Percentiles rank a stretch among this genome's conserved stretches.
These are phyloP conservation scores for Rhimphoctona megacephalus DNA, from an alignment of 2,888 invertebrate species.

Conservation along the genomic window DNA sequence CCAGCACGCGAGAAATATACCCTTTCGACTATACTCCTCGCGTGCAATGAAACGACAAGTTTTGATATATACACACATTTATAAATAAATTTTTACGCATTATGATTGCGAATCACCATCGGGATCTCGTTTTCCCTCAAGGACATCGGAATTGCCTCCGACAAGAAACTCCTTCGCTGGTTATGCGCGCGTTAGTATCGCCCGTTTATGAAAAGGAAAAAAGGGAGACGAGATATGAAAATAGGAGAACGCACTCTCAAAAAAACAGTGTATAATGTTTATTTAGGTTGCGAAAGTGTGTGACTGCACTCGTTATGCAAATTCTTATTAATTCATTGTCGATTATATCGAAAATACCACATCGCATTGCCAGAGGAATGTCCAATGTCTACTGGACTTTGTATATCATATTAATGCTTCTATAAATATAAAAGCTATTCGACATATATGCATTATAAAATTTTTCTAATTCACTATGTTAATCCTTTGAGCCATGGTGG, in stretches of 20 bases:
- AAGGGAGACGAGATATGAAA: not conserved
- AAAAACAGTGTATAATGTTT: not conserved
- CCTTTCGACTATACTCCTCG: slow-evolving; percentile 21
- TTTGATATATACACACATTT: slow-evolving; percentile 8
- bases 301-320: not conserved
- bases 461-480: not conserved
- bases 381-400: no score
- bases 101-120: not conserved
- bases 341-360: no score
- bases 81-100: slow-evolving; percentile 9
- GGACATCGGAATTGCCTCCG: slow-evolving; percentile 35
- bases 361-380: no score
- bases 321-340: not conserved
- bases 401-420: no score
- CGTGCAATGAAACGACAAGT: slow-evolving; percentile 20
- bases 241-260: not conserved
- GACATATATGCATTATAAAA: no score
- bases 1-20: no score
- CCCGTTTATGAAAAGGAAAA: slow-evolving; percentile 19
- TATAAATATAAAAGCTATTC: no score
- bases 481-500: no score
- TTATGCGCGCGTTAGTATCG: slow-evolving; percentile 13
- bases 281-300: not conserved
- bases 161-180: slow-evolving; percentile 21
- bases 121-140: slow-evolving; percentile 51